phyloP scores from a whole-genome alignment of 2,113 vertebrate species.

The Mixornis gularis region DNA sequence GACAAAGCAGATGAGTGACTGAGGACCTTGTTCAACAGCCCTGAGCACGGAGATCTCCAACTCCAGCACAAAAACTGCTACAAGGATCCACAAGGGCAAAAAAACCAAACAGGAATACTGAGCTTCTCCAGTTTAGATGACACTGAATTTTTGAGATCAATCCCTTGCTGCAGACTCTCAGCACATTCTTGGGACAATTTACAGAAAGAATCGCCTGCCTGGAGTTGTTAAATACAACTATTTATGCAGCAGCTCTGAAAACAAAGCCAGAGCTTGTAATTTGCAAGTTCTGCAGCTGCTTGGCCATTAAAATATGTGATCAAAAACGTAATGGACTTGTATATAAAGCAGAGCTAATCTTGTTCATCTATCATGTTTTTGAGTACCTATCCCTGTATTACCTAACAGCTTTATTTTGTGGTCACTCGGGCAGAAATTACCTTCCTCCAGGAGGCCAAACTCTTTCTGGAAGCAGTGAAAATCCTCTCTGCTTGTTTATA shows the following conservation, averaged over 20 bases:
- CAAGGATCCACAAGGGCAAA: fast-evolving
- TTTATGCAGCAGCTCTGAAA: slow-evolving; percentile 6
- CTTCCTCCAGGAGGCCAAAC: neutral
- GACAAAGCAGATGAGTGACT: neutral
- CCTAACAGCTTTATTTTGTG: neutral
- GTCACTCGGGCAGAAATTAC: neutral
- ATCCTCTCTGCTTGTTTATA: neutral
- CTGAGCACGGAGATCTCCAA: neutral
- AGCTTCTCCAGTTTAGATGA: neutral
- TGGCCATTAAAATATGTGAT: neutral
- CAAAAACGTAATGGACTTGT: neutral
- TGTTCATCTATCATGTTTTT: neutral
- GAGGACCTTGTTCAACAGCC: neutral
- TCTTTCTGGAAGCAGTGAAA: neutral
- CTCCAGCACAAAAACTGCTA: neutral
- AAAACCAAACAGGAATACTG: neutral
- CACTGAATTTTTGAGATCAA: neutral
- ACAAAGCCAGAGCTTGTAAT: neutral
- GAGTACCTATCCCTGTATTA: neutral
- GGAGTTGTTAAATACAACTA: neutral
- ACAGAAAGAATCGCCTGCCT: neutral
- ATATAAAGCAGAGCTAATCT: neutral
- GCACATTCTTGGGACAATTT: neutral
- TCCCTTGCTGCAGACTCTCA: neutral
- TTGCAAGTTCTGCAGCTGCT: slow-evolving; percentile 4